A percentile compares a stretch with the other conserved stretches of the same genome.
These are phyloP conservation scores for Cyrtorhinus lividipennis DNA, from an alignment of 1,140 invertebrate genomes.

Conservation along the genomic window DNA sequence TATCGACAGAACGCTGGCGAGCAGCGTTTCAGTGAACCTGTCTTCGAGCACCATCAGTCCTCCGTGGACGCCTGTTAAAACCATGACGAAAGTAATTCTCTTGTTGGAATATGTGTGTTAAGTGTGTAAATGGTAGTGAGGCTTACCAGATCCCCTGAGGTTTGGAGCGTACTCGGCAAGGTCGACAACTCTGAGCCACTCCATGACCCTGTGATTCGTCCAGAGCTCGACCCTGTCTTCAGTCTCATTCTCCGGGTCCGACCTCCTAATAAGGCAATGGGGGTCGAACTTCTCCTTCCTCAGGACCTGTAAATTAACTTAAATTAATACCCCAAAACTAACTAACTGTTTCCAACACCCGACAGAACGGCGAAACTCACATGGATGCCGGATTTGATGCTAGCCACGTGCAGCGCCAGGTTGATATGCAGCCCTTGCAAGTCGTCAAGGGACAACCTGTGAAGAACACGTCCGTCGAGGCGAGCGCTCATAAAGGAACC, in stretches of 20 bases:
- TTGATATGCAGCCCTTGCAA: constrained; percentile 63
- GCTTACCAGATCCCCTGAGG: constrained; percentile 63
- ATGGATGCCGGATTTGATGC: constrained; percentile 67
- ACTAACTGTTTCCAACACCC: too few species aligned
- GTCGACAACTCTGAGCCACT: constrained; percentile 93
- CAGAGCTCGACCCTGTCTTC: constrained; percentile 45
- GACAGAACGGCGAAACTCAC: too few species aligned
- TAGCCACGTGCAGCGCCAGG: constrained; percentile 78
- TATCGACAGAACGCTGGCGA: constrained; percentile 88
- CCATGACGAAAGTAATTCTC: neutral
- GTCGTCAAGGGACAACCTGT: constrained; percentile 84
- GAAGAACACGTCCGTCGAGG: constrained; percentile 82
- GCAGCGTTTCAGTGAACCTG: constrained; percentile 82
- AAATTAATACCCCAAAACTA: too few species aligned
- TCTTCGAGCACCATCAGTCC: constrained; percentile 85
- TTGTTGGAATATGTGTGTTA: too few species aligned
- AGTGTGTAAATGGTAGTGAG: too few species aligned
- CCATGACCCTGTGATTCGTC: constrained; percentile 86
- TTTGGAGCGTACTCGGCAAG: constrained; percentile 95
- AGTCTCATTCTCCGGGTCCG: constrained; percentile 41
- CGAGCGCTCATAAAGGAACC: constrained; percentile 79
- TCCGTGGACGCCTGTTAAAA: constrained; percentile 63
- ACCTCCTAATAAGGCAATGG: constrained; percentile 71
- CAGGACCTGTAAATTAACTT: constrained; percentile 62
- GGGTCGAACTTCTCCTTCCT: constrained; percentile 82